These are phyloP conservation scores for Ricordea florida DNA, from an alignment of 92 coral and sea anemone genomes.

Conservation along the genomic window DNA sequence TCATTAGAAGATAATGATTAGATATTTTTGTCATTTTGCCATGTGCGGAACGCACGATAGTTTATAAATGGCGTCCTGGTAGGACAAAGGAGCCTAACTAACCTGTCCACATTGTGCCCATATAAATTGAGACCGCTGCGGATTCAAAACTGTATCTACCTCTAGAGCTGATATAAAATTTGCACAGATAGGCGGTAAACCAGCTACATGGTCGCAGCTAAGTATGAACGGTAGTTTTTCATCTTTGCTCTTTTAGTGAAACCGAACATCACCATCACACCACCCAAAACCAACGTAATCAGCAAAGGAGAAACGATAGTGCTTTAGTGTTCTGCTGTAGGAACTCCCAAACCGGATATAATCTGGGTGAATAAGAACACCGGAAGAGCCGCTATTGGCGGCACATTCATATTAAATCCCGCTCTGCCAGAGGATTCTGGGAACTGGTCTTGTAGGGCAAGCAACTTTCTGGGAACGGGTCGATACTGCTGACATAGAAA, in stretches of 20 bases:
- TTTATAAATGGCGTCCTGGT: too few relatives aligned
- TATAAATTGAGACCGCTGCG: too few relatives aligned
- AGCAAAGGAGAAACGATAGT: slow-evolving; percentile 51
- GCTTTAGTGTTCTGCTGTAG: slow-evolving; percentile 55
- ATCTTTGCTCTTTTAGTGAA: slow-evolving; percentile 54
- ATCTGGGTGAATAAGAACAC: slow-evolving; percentile 77
- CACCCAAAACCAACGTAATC: slow-evolving; percentile 42
- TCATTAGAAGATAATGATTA: too few relatives aligned
- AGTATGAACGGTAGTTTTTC: too few relatives aligned
- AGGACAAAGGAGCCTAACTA: too few relatives aligned
- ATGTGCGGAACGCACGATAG: too few relatives aligned
- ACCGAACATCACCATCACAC: slow-evolving; percentile 72
- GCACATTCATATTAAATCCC: slow-evolving; percentile 30
- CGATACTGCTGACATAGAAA: slow-evolving; percentile 55
- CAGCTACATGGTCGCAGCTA: background rate
- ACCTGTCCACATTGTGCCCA: too few relatives aligned
- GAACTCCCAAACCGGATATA: slow-evolving; percentile 67
- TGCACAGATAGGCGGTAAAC: background rate
- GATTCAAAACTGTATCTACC: too few relatives aligned
- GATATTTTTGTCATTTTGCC: too few relatives aligned
- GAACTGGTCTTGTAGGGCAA: slow-evolving; percentile 74
- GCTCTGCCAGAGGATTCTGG: slow-evolving; percentile 77
- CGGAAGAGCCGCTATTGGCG: slow-evolving; percentile 56
- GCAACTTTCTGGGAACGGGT: slow-evolving; percentile 71
- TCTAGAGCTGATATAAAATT: too few relatives aligned